Evolutionary conservation across 1,140 invertebrate species (phyloP), one percentile per base, ranked within the genome.

Genomic region (Bilobella aurantiaca): DNA sequence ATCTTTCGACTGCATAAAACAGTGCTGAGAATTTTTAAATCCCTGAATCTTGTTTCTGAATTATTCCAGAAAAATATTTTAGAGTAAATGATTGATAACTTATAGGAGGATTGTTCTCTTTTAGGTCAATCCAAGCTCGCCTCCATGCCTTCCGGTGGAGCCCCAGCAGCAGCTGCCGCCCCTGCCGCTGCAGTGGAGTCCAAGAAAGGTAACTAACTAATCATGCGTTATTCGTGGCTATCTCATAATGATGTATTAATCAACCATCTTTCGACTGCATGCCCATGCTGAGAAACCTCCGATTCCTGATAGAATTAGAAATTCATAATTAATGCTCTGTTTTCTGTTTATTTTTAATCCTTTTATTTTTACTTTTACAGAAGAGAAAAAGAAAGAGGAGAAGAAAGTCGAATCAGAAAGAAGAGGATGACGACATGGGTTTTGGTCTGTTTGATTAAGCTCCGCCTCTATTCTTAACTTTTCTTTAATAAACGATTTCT

Each of bases 361-460:
- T 16, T 29, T 34, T 62, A 58, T 14, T 69, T 65, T 70, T 64
- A 59, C 69, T 63, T 56, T 69, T 75, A 74, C 76, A 74, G 77
- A 73, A 69, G 77, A 73, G 37, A 42, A 42, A 23, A 74, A 76
- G 69, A 75, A 76, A 58, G 72, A 78, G 67, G 71, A 74, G 65
- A 78, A 74, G 63, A 74, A 75, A 64, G 63, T 70, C 30, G 70
- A 74, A 70, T 75, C 74, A 42, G 74, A 74, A n/a, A 67, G 73
- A 74, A 32, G 77, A 79, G 63, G 77, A 77, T 65, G 75, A 75
- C 47, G 75, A 76, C 59, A 75, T 76, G 75, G 75, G 75, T 14
- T 76, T 76, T 53, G 75, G 75, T 61, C 63, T 76, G 27, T 76
- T 76, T 57, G 75, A 76, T 65, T 76, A 76, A 72, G 49, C 21